Conservation (phyloP, 2,113 vertebrate species). For the Scomber scombrus region DNA sequence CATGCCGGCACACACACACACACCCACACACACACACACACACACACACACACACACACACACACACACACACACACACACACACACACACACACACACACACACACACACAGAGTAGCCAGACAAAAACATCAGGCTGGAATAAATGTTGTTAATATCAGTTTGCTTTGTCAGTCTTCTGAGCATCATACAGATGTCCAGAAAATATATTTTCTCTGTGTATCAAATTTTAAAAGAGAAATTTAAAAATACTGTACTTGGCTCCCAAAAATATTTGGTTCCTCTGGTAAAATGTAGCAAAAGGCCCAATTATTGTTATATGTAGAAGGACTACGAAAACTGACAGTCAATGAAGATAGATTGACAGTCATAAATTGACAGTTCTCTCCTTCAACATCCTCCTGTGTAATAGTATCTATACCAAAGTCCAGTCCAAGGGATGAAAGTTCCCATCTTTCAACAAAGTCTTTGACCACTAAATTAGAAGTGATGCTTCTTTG, state of each 20-base stretch:
- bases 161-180: neutral
- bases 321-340: neutral
- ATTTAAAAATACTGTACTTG: too few relatives aligned
- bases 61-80: too few relatives aligned
- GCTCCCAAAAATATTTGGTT: too few relatives aligned
- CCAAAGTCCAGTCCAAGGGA: neutral
- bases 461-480: conserved; percentile 31
- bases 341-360: neutral
- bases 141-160: conserved; percentile 8
- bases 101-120: too few relatives aligned
- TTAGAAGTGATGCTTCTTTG: conserved; percentile 35
- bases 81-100: too few relatives aligned
- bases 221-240: too few relatives aligned
- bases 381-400: neutral
- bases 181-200: neutral
- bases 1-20: conserved; percentile 30
- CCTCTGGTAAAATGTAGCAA: too few relatives aligned
- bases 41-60: neutral
- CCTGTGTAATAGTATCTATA: conserved; percentile 5
- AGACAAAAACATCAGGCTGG: neutral
- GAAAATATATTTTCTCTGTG: too few relatives aligned
- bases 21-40: conserved; percentile 5
- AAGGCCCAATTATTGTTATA: neutral
- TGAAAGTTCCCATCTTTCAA: conserved; percentile 17
- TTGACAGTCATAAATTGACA: neutral